Percentiles rank a stretch among this genome's conserved stretches.
Evolutionary conservation across 1,140 invertebrate species (phyloP).

Genomic region (Drosophila lowei): DNA sequence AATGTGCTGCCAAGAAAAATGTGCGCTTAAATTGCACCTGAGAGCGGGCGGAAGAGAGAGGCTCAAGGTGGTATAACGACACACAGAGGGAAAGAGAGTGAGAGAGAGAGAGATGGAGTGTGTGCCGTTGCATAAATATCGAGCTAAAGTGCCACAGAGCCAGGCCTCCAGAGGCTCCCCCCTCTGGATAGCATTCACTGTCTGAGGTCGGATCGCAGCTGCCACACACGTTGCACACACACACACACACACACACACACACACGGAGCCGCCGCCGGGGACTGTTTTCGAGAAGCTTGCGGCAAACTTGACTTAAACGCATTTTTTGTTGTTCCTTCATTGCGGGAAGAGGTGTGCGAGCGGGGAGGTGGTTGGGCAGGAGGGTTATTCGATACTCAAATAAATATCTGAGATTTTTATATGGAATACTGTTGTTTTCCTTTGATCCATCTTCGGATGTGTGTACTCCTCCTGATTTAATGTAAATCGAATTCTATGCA

Average conservation of each 20-base stretch:
- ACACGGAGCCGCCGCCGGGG: slow-evolving; percentile 35
- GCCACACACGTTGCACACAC: slow-evolving; percentile 73
- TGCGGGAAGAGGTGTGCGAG: slow-evolving; percentile 31
- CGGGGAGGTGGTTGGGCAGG: background rate
- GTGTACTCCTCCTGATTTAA: too few species aligned
- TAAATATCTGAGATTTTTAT: slow-evolving; percentile 34
- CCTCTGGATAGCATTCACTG: slow-evolving; percentile 38
- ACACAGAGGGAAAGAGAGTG: slow-evolving; percentile 14
- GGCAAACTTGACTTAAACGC: slow-evolving; percentile 76
- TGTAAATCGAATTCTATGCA: too few species aligned
- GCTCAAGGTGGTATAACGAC: background rate
- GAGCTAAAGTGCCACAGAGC: slow-evolving; percentile 69
- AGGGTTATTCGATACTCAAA: slow-evolving; percentile 56
- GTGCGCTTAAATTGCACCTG: slow-evolving; percentile 76
- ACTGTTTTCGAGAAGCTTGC: slow-evolving; percentile 55
- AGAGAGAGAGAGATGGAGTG: slow-evolving; percentile 53
- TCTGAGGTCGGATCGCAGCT: slow-evolving; percentile 62
- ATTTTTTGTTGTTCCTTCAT: slow-evolving; percentile 51
- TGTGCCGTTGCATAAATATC: slow-evolving; percentile 80
- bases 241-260: slow-evolving; percentile 33
- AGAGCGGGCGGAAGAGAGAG: slow-evolving; percentile 9
- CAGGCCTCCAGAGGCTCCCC: background rate
- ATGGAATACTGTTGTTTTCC: background rate
- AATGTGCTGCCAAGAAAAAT: slow-evolving; percentile 76
- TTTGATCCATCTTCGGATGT: too few species aligned